Evolutionary conservation across 2,113 vertebrate genomes (phyloP).

Genomic region (Strigops habroptila): DNA sequence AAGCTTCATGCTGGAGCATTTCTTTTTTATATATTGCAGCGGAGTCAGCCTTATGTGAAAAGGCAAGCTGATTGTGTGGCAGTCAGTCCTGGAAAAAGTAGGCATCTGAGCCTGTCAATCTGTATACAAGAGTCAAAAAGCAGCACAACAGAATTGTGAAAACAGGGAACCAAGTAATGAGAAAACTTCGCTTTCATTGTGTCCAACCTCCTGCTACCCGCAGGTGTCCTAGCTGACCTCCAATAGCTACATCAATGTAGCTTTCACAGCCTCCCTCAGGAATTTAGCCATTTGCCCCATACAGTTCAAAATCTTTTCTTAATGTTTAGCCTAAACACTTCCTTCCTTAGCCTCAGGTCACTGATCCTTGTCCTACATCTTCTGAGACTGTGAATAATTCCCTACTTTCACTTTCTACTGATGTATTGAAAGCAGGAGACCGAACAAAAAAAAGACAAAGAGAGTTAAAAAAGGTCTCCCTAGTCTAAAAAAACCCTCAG

Average conservation of each 20-base stretch:
- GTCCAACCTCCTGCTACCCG: not conserved
- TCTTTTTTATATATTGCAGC: not conserved
- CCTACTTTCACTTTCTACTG: not conserved
- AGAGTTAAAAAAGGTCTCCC: not conserved
- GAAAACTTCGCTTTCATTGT: not conserved
- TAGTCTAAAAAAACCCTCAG: not conserved
- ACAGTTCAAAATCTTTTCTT: constrained; percentile 10
- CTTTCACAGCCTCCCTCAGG: constrained; percentile 11
- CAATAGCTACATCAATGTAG: not conserved
- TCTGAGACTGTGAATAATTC: constrained; percentile 23
- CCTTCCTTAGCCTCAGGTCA: constrained; percentile 23
- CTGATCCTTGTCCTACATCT: constrained; percentile 29
- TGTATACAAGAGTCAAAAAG: not conserved
- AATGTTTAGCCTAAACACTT: constrained; percentile 53
- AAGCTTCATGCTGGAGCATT: not conserved
- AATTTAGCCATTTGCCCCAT: not conserved
- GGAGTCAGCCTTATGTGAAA: not conserved
- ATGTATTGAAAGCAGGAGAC: not conserved
- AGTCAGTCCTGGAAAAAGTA: not conserved
- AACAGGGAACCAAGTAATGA: not conserved
- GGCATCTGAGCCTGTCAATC: not conserved
- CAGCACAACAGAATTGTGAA: not conserved
- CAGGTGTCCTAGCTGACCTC: not conserved
- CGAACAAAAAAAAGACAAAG: not conserved
- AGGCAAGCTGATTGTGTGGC: not conserved